Base-by-base conservation (phyloP, 2,888 invertebrate species). In the Parnassius apollo region DNA sequence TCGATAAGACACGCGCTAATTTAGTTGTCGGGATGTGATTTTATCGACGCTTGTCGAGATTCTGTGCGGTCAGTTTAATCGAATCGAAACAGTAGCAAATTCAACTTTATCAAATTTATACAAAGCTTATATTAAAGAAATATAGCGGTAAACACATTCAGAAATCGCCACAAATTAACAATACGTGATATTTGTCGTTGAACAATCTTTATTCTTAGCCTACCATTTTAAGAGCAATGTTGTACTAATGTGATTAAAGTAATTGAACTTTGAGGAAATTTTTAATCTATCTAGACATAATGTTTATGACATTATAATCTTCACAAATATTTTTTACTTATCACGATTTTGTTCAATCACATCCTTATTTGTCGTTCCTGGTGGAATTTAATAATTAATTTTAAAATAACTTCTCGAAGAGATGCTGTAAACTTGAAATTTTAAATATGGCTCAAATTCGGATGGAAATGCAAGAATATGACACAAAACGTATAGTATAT, bases 1-100 rank as follows among this genome's bases (percentile, higher is more conserved):
- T 80, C 81, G 81, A 89, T 88, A 79, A 80, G 85, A 83, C 80
- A 87, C 85, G 88, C 87, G 81, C 85, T 86, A 83, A 87, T 87
- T 87, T 82, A 78, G 78, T 79, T 79, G 81, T 78, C 73, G 68
- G 66, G 66, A 62, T 59, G 65, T 66, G 64, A 64, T 68, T 59
- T 70, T 72, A 71, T 69, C 66, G 66, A 68, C 66, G 72, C 67
- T 68, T 66, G 66, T 70, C 67, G 61, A 67, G 68, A 73, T 71
- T 70, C 68, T 67, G 65, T 62, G 66, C 65, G 69, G 58, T 35
- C 55, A 61, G 55, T 22, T 42, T 53, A 53, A 57, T 57, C 62
- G 13, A 53, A 46, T 42, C 22, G 54, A 49, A 13, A 18, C 44
- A 48, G 52, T 54, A 49, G n/a, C 9, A 62, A 55, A 50, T 54